These are phyloP conservation scores for Tolmerus cingulatus DNA, from an alignment of 2,888 invertebrate genomes.

Conservation along the genomic window DNA sequence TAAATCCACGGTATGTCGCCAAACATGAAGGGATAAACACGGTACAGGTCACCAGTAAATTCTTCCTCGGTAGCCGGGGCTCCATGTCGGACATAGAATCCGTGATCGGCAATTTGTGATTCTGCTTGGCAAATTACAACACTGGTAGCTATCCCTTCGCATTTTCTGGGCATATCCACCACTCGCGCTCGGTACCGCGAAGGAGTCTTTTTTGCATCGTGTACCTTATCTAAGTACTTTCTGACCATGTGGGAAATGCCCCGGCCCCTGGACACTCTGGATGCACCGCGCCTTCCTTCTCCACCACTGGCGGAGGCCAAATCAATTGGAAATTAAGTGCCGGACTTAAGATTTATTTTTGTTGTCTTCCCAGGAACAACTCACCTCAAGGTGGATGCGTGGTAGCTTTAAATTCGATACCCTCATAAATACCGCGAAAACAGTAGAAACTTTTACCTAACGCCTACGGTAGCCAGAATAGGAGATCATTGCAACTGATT, in stretches of 20 bases:
- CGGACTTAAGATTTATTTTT: neutral
- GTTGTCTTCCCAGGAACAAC: neutral
- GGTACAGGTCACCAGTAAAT: slow-evolving; percentile 48
- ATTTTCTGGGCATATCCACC: neutral
- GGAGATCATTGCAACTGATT: neutral
- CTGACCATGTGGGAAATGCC: neutral
- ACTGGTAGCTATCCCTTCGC: slow-evolving; percentile 32
- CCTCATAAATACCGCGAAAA: neutral
- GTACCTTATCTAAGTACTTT: neutral
- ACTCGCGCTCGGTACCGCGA: neutral
- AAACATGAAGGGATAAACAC: slow-evolving; percentile 45
- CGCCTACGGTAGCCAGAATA: neutral
- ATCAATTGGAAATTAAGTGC: neutral
- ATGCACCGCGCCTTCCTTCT: too few relatives aligned
- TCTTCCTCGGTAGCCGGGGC: slow-evolving; percentile 60
- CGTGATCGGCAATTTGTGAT: slow-evolving; percentile 64
- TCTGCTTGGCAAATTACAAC: slow-evolving; percentile 40
- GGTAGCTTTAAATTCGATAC: neutral
- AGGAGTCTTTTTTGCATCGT: neutral
- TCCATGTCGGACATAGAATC: slow-evolving; percentile 64
- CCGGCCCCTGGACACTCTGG: neutral
- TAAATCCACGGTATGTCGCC: slow-evolving; percentile 46
- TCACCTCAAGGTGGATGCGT: neutral
- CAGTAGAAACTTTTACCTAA: neutral
- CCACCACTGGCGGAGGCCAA: neutral